Evolutionary conservation across 2,113 vertebrate species (phyloP), one percentile per base, ranked within the genome.

Genomic region (Oxygymnocypris stewartii): DNA sequence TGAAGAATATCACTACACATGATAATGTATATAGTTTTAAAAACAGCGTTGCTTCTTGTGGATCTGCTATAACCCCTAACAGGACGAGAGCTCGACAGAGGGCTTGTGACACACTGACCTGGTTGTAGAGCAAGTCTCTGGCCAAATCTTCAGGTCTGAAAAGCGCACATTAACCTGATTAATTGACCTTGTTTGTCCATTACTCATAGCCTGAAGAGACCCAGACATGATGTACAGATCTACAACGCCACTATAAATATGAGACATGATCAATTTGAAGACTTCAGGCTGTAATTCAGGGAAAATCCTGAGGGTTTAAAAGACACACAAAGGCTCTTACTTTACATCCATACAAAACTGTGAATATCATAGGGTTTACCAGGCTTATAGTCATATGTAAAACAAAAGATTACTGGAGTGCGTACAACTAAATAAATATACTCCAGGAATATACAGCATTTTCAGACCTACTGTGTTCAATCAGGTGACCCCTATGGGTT

Each of bases 91-190:
- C 23, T 13, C n/a, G 11, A 28, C 8, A 35, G 49, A 78, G 57
- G 20, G 49, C 25, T 79, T 54, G 25, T 54, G 76, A 79, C 49
- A 54, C 76, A 57, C 76, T 79, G 76, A 79, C 76, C 49, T 54
- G 25, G 51, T 54, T 79, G 28, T 23, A 57, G 51, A 57, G 25
- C 16, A 6, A 5, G 31, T 35, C 25, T 77, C 25, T 37, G 76
- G 76, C 49, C 76, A 79, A 57, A 57, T 79, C 16, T 31, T 28
- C 37, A 42, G 6, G 42, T 74, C 57, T 61, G 20, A 18, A 31
- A 65, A 67, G 11, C 5, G 3, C 23, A 47, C 12, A 47, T 3
- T 75, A 78, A 54, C 28, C 76, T 51, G 49, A 54, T 54, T 54
- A 54, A 57, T 3, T 78, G 9, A 79, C 49, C 28, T 79, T 31